Evolutionary conservation across 2,888 invertebrate species (phyloP), one percentile per base, ranked within the genome.

Genomic region (Polyommatus iphigenia): DNA sequence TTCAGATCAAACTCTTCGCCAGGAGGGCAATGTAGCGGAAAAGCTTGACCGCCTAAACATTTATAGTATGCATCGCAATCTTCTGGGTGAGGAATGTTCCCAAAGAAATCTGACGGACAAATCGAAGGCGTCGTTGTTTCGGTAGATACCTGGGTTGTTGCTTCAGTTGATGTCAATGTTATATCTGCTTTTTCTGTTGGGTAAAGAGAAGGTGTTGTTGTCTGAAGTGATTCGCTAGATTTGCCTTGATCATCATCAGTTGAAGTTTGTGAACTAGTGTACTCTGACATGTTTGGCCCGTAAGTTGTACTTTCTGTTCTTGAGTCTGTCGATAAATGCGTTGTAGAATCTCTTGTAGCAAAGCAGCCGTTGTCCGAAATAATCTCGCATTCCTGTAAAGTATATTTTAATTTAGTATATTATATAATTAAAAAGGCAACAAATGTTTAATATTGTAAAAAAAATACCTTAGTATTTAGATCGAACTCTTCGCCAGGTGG

Each of bases 21-120:
- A 10, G 36, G 10, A 7, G 79, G 78, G 54, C 83, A 83, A 10
- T 77, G 81, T 0, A 87, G 76, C 20, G 82, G 83, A n/a, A 86
- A 80, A 0, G 86, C 82, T 0, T 80, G 79, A 0, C 87, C 88
- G 0, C 82, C 85, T 0, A 83, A 79, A 72, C 89, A 89, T 83
- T 87, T 83, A 50, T 81, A 88, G 80, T 86, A 89, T 0, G 84
- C 80, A 29, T 86, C 81, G 67, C 89, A 89, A 0, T 77, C 41
- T 2, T 83, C 80, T 0, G 89, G 88, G 57, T 89, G 87, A 0
- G 89, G 83, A 0, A 88, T 78, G 20, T 85, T 87, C 0, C 87
- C 88, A n/a, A 85, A 84, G 0, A 79, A 71, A 0, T 83, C 84
- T 0, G 82, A 62, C 0, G 85, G 84, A 76, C 88, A 89, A 0